phyloP scores from a whole-genome alignment of 2,888 invertebrate genomes.

The Actias luna region DNA sequence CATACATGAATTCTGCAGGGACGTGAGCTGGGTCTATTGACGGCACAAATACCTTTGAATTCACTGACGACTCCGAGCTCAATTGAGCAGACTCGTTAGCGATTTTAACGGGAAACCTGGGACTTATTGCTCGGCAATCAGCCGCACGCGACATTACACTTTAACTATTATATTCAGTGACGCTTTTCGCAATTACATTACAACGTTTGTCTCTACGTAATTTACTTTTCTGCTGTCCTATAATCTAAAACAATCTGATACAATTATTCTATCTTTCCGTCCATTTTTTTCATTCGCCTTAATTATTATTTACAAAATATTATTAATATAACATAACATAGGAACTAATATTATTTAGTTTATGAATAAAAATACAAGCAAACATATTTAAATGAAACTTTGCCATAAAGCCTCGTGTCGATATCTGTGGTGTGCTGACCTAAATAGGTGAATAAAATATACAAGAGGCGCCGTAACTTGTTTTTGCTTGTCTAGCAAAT shows the following conservation, averaged over 20 bases:
- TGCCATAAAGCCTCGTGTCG: too few relatives aligned
- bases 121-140: background rate
- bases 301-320: too few relatives aligned
- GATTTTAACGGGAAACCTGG: background rate
- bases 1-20: too few relatives aligned
- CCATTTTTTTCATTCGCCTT: too few relatives aligned
- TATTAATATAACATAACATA: too few relatives aligned
- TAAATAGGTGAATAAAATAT: background rate
- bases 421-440: background rate
- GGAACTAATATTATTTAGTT: too few relatives aligned
- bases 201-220: background rate
- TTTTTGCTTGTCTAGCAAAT: conserved; percentile 20
- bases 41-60: background rate
- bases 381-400: too few relatives aligned
- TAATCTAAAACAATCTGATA: background rate
- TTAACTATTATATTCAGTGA: background rate
- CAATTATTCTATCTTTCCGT: too few relatives aligned
- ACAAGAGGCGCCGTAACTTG: conserved; percentile 18
- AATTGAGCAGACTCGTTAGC: background rate
- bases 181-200: background rate
- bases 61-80: background rate
- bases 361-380: too few relatives aligned
- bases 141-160: background rate
- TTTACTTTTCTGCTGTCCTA: background rate
- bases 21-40: background rate